Evolutionary conservation across 2,888 invertebrate species (phyloP).

Genomic region (Hipparchia semele): DNA sequence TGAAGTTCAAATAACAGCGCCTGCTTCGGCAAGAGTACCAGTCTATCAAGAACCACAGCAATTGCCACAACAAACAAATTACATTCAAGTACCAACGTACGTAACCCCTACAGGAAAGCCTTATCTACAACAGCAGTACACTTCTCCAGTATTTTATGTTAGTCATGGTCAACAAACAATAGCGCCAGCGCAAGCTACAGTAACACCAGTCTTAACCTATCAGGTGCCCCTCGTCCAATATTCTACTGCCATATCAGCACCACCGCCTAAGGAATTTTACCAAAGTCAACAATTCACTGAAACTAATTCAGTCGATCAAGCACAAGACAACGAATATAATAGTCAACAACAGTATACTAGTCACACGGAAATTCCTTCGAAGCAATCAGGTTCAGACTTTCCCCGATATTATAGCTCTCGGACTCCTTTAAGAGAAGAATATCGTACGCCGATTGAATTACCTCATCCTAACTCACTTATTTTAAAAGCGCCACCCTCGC

Average conservation of each 20-base stretch:
- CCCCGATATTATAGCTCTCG: slow-evolving; percentile 67
- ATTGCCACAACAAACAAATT: slow-evolving; percentile 61
- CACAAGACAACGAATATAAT: slow-evolving; percentile 55
- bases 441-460: slow-evolving; percentile 57
- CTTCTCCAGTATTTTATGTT: slow-evolving; percentile 58
- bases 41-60: slow-evolving; percentile 57
- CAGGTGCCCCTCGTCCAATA: slow-evolving; percentile 65
- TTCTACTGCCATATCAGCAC: slow-evolving; percentile 54
- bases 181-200: slow-evolving; percentile 53
- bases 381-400: slow-evolving; percentile 50
- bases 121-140: slow-evolving; percentile 56
- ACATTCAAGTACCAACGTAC: slow-evolving; percentile 64
- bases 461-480: slow-evolving; percentile 68
- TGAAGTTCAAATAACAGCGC: slow-evolving; percentile 55
- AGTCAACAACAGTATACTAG: slow-evolving; percentile 55
- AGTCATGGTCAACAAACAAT: slow-evolving; percentile 62
- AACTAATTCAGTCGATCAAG: slow-evolving; percentile 60
- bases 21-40: slow-evolving; percentile 46
- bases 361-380: slow-evolving; percentile 58
- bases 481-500: slow-evolving; percentile 60
- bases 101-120: slow-evolving; percentile 58
- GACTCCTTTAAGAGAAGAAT: slow-evolving; percentile 60
- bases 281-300: slow-evolving; percentile 57
- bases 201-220: slow-evolving; percentile 60
- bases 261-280: slow-evolving; percentile 61